Percentiles rank a stretch among this genome's conserved stretches.
Evolutionary conservation across 2,888 invertebrate species (phyloP).

Genomic region (Pyralis farinalis): DNA sequence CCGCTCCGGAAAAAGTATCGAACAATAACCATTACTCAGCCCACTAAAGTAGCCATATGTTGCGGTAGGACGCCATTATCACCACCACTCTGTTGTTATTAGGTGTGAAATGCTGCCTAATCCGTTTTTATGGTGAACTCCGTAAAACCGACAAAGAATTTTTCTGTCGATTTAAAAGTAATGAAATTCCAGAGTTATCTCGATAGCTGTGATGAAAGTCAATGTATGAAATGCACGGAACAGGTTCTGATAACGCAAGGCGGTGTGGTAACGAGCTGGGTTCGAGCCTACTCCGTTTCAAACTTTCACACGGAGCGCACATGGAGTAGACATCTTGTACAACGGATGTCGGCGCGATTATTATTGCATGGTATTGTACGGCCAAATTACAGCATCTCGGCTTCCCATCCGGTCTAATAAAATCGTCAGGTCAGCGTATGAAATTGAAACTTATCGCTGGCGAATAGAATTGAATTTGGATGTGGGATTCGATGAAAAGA

Average conservation of each 20-base stretch:
- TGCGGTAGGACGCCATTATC: slow-evolving; percentile 41
- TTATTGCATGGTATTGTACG: slow-evolving; percentile 74
- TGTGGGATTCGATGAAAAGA: slow-evolving; percentile 13
- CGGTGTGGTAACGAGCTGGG: slow-evolving; percentile 31
- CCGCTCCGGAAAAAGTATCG: slow-evolving; percentile 44
- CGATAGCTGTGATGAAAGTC: slow-evolving; percentile 49
- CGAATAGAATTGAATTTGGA: slow-evolving; percentile 21
- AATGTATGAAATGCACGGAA: slow-evolving; percentile 58
- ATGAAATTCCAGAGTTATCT: slow-evolving; percentile 50
- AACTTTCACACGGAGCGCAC: slow-evolving; percentile 71
- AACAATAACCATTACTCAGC: slow-evolving; percentile 45
- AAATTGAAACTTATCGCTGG: slow-evolving; percentile 29
- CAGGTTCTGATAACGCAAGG: slow-evolving; percentile 58
- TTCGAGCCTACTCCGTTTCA: slow-evolving; percentile 38
- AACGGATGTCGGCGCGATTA: slow-evolving; percentile 76
- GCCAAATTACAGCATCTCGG: slow-evolving; percentile 74
- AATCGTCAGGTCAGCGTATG: slow-evolving; percentile 17
- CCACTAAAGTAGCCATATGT: slow-evolving; percentile 37
- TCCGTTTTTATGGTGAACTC: slow-evolving; percentile 29
- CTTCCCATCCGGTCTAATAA: slow-evolving; percentile 68
- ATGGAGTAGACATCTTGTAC: slow-evolving; percentile 50
- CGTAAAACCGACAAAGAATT: slow-evolving; percentile 16
- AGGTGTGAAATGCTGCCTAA: slow-evolving; percentile 50
- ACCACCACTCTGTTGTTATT: slow-evolving; percentile 26
- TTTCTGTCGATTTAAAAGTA: slow-evolving; percentile 40